These are phyloP conservation scores for Ceryle rudis DNA, from an alignment of 2,797 vertebrate species.

Conservation along the genomic window DNA sequence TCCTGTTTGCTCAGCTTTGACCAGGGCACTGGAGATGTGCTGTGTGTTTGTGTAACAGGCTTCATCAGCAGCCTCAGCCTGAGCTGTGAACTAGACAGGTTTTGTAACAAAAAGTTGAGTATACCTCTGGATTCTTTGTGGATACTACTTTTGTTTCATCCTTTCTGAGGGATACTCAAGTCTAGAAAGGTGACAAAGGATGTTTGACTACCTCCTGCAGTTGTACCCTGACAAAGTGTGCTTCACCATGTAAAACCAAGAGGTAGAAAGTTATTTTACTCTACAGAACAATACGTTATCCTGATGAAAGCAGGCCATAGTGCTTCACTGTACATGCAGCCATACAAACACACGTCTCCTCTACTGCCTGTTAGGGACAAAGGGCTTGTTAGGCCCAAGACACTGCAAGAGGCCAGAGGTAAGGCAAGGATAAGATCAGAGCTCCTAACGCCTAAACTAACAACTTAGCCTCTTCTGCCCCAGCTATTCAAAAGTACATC, in stretches of 20 bases:
- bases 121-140: background rate
- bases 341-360: slow-evolving; percentile 3
- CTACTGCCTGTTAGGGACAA: background rate
- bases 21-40: background rate
- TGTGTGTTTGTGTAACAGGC: fast-evolving
- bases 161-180: background rate
- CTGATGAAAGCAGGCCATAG: background rate
- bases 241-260: background rate
- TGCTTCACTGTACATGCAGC: background rate
- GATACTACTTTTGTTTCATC: background rate
- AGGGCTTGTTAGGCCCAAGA: background rate
- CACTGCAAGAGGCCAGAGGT: too few relatives aligned
- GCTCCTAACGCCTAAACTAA: background rate
- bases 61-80: background rate
- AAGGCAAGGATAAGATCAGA: background rate
- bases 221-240: background rate
- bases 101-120: background rate
- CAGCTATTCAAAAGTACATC: background rate
- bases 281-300: background rate
- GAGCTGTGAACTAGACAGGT: background rate
- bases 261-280: background rate
- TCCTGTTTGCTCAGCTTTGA: background rate
- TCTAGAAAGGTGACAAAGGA: background rate
- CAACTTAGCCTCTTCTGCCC: background rate
- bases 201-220: background rate